A percentile compares a stretch with the other conserved stretches of the same genome.
Conservation (phyloP, 92 coral and sea anemone genomes). For the Zoanthus solanderi region DNA sequence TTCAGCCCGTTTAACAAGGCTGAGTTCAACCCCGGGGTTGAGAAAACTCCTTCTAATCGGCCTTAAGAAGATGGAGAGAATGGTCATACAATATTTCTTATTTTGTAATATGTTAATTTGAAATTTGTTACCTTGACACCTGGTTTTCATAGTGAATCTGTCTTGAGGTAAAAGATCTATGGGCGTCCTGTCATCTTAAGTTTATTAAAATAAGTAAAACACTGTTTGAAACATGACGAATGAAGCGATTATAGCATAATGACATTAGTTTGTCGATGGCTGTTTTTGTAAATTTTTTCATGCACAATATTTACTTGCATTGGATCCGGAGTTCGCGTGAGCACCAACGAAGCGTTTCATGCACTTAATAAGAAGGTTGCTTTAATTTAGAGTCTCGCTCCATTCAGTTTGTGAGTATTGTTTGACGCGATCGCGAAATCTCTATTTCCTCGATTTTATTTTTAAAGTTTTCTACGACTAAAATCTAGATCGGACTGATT, state of each 20-base stretch:
- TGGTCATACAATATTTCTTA: no score
- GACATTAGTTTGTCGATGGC: not conserved
- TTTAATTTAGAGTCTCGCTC: not conserved
- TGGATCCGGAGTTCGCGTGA: not conserved
- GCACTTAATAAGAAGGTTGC: not conserved
- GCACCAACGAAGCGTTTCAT: not conserved
- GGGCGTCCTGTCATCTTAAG: not conserved
- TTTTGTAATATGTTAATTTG: no score
- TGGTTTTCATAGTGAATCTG: not conserved
- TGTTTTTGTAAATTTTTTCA: no score
- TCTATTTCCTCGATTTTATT: no score
- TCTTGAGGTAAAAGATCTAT: not conserved
- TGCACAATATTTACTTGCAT: not conserved
- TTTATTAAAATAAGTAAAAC: not conserved
- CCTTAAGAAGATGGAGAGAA: no score
- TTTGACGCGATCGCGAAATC: no score
- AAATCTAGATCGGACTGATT: not conserved
- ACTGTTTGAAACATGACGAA: not conserved
- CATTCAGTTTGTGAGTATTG: no score
- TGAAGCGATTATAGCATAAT: not conserved
- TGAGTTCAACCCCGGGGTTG: no score
- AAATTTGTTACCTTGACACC: no score
- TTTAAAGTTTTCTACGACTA: no score
- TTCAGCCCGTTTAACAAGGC: no score
- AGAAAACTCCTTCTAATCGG: no score